Conservation (phyloP, 2,888 invertebrate genomes). For the Oscheius onirici region DNA sequence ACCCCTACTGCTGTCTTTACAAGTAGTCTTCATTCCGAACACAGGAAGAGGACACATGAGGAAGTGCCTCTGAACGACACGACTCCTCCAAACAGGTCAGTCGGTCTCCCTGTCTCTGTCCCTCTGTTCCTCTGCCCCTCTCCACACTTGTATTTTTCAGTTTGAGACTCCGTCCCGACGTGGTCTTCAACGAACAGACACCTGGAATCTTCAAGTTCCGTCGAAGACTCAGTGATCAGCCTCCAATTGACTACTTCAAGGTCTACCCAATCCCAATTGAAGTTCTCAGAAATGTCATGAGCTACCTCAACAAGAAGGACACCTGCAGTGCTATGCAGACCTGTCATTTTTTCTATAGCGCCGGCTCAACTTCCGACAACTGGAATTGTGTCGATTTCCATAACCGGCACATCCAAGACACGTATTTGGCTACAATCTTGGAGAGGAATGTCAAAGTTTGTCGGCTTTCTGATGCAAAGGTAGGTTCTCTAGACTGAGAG, state of each 20-base stretch:
- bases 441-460: conserved; percentile 15
- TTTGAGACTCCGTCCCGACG: conserved; percentile 27
- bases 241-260: conserved; percentile 29
- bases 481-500: no score
- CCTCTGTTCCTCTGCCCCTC: background rate
- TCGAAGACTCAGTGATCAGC: conserved; percentile 25
- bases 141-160: conserved; percentile 7
- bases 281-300: conserved; percentile 18
- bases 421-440: background rate
- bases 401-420: background rate
- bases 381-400: conserved; percentile 22
- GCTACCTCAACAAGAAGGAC: conserved; percentile 29
- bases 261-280: conserved; percentile 14
- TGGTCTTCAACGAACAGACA: conserved; percentile 10
- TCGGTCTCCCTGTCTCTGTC: background rate
- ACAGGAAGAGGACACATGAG: conserved; percentile 6
- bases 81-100: conserved; percentile 4
- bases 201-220: conserved; percentile 35
- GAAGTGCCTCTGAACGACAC: background rate
- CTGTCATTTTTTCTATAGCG: conserved; percentile 17
- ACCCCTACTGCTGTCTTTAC: background rate
- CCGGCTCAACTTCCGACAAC: conserved; percentile 21
- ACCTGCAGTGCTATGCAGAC: conserved; percentile 26
- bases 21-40: background rate
- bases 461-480: conserved; percentile 13